Evolutionary conservation across 2,888 invertebrate genomes (phyloP).

Genomic region (Flabesymbios commensalis): DNA sequence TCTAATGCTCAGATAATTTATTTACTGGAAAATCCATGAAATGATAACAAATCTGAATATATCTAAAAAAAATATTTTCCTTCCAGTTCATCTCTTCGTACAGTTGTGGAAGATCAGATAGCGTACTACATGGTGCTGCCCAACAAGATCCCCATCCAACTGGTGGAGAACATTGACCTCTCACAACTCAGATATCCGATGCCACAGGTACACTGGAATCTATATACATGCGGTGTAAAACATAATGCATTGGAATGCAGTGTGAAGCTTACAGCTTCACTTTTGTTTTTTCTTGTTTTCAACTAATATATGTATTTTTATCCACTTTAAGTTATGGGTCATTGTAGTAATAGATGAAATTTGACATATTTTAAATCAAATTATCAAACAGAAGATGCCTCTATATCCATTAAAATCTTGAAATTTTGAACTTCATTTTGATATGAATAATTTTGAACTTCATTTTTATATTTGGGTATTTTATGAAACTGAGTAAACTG

Average conservation of each 20-base stretch:
- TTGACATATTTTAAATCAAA: background rate
- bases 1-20: no score
- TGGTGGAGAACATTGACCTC: constrained; percentile 83
- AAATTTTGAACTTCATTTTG: no score
- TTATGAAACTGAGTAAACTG: no score
- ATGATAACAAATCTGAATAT: no score
- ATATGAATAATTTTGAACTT: no score
- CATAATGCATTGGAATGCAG: background rate
- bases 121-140: constrained; percentile 92
- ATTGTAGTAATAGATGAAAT: background rate
- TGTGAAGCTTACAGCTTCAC: background rate
- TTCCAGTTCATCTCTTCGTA: constrained; percentile 80
- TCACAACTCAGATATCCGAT: constrained; percentile 84
- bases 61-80: no score
- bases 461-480: no score
- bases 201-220: constrained; percentile 84
- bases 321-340: background rate
- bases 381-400: no score
- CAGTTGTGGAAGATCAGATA: constrained; percentile 88
- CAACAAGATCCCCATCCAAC: constrained; percentile 87
- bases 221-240: background rate
- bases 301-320: no score
- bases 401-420: no score
- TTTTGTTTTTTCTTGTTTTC: no score
- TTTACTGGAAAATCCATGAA: no score